Base-by-base conservation (phyloP, 2,888 invertebrate species). In the Tachystola acroxantha region DNA sequence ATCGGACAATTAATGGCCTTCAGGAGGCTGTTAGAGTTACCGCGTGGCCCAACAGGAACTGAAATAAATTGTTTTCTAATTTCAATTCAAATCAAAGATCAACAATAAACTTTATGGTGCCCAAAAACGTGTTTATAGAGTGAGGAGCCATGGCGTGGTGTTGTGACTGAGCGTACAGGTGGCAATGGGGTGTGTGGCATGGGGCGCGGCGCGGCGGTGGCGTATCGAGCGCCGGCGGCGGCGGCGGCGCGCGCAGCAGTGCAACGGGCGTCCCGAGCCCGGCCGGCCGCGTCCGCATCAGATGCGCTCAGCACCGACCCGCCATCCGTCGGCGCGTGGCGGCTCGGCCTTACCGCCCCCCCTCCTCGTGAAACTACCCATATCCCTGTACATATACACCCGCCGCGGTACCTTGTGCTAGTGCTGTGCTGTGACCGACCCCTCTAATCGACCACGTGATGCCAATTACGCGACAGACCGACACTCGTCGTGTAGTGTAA, bases 141-240 rank as follows among this genome's bases (percentile, higher is more conserved):
- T 47, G 50, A 64, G 61, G 63, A 68, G 66, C 70, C 66, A 70
- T 71, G 66, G 61, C 64, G 69, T 64, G 70, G 69, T 81, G 82
- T 84, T 80, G 69, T 80, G 84, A 75, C 77, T 66, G 74, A 72
- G 76, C 77, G 72, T 71, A 84, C 84, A 85, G 84, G 85, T 85
- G 84, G 80, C 72, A 73, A 58, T 62, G 64, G 69, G 63, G 53
- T 41, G 57, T 61, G 64, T 67, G 73, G 24, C n/a, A n/a, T n/a
- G 24, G 80, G 81, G 82, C 77, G 84, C 77, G 81, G 35, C 24
- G 24, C n/a, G 24, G 1, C 24, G n/a, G n/a, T 24, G 24, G 24
- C 20, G 27, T 9, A 72, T 66, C 62, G 72, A 73, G 70, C 73
- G 71, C 41, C 45, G 62, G 53, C 50, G 60, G 55, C 59, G 58